These are phyloP conservation scores for Oasisia sp. DNA, from an alignment of 2,888 invertebrate genomes.

Conservation along the genomic window DNA sequence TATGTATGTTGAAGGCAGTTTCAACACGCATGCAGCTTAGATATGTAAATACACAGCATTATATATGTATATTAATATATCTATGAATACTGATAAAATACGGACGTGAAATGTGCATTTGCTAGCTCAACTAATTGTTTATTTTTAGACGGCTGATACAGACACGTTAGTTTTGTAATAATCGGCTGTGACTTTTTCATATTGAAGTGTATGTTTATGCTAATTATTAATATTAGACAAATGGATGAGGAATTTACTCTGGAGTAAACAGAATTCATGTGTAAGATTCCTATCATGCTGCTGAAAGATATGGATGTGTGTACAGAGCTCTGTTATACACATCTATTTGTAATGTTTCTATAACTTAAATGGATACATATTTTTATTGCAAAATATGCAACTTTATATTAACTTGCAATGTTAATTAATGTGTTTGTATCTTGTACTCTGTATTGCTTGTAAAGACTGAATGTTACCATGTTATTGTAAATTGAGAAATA, in stretches of 20 bases:
- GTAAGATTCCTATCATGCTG: background rate
- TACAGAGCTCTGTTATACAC: background rate
- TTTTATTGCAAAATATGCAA: background rate
- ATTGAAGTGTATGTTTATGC: background rate
- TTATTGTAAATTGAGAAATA: conserved; percentile 9
- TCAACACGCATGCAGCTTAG: background rate
- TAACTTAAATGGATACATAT: background rate
- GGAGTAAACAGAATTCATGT: background rate
- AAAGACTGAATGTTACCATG: background rate
- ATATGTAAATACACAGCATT: background rate
- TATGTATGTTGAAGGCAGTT: background rate
- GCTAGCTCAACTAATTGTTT: conserved; percentile 4
- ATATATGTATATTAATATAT: conserved; percentile 6
- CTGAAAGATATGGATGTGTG: background rate
- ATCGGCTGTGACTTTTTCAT: background rate
- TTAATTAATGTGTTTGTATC: background rate
- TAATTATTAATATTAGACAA: conserved; percentile 8
- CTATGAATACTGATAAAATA: background rate
- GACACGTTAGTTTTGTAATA: background rate
- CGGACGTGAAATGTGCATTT: background rate
- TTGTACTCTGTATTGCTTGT: background rate
- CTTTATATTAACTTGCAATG: background rate
- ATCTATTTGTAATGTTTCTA: background rate
- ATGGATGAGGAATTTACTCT: background rate
- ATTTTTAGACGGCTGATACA: background rate